phyloP scores from a whole-genome alignment of 2,113 vertebrate genomes.

The Nematolebias whitei region DNA sequence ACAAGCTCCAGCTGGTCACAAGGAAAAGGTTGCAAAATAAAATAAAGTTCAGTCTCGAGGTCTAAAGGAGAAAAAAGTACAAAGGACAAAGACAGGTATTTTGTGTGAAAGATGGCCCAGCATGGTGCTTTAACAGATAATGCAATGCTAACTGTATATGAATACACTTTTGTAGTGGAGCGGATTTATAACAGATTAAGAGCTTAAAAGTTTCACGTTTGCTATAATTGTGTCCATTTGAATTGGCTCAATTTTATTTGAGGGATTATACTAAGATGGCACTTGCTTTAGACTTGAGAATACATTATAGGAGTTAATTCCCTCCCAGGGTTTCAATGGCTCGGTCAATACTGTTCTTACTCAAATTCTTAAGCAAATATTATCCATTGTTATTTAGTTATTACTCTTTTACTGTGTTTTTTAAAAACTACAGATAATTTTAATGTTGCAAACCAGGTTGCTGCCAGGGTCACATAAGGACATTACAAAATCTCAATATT shows the following conservation, averaged over 20 bases:
- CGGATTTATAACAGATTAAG: constrained; percentile 55
- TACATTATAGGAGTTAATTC: constrained; percentile 29
- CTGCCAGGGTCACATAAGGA: constrained; percentile 10
- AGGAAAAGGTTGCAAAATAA: constrained; percentile 17
- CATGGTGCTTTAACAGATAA: constrained; percentile 35
- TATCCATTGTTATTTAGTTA: constrained; percentile 1
- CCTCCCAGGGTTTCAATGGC: constrained; percentile 25
- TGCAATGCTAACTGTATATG: constrained; percentile 24
- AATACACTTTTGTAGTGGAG: constrained; percentile 42
- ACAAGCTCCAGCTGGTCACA: not conserved
- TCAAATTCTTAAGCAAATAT: constrained; percentile 2
- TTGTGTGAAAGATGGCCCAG: constrained; percentile 26
- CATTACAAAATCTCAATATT: constrained; percentile 14
- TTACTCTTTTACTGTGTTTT: constrained; percentile 13
- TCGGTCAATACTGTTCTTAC: constrained; percentile 13
- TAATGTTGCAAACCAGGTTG: not conserved
- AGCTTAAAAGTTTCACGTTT: constrained; percentile 53
- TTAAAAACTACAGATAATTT: not conserved
- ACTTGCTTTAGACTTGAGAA: constrained; percentile 37
- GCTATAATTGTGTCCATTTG: constrained; percentile 46
- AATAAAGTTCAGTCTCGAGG: constrained; percentile 45
- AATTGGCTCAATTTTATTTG: constrained; percentile 53
- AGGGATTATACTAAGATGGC: constrained; percentile 51
- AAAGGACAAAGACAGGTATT: constrained; percentile 16
- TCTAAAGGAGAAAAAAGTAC: constrained; percentile 31